A percentile compares a stretch with the other conserved stretches of the same genome.
phyloP scores from a whole-genome alignment of 2,888 invertebrate genomes.

The Strigamia maritima region DNA sequence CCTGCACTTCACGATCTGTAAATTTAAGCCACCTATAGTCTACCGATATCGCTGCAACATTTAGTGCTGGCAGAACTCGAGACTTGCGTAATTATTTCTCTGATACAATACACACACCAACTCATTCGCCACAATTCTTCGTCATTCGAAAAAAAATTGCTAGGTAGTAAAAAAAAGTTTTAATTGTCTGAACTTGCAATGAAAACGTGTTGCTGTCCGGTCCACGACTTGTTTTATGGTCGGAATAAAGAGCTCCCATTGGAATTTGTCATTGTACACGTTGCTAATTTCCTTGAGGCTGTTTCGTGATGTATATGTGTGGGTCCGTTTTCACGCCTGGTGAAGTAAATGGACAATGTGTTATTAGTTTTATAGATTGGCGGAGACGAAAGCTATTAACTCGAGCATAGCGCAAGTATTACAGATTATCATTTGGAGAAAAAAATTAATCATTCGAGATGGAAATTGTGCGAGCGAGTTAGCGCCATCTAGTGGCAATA shows the following conservation, averaged over 20 bases:
- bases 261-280: conserved; percentile 15
- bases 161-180: background rate
- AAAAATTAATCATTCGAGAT: background rate
- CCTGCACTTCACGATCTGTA: conserved; percentile 37
- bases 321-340: conserved; percentile 10
- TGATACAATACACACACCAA: background rate
- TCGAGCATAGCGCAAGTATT: background rate
- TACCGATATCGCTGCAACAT: background rate
- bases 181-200: background rate
- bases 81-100: background rate
- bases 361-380: conserved; percentile 5
- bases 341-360: background rate
- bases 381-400: background rate
- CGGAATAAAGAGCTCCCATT: conserved; percentile 10
- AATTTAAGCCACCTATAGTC: conserved; percentile 31
- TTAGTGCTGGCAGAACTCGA: background rate
- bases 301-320: conserved; percentile 15
- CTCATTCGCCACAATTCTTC: background rate
- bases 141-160: background rate
- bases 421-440: background rate
- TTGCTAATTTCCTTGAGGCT: conserved; percentile 8
- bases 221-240: conserved; percentile 10
- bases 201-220: conserved; percentile 15
- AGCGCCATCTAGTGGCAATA: background rate
- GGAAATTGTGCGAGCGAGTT: background rate